Evolutionary conservation across 1,140 invertebrate genomes (phyloP), one percentile per base, ranked within the genome.

Genomic region (Chironomus tepperi): DNA sequence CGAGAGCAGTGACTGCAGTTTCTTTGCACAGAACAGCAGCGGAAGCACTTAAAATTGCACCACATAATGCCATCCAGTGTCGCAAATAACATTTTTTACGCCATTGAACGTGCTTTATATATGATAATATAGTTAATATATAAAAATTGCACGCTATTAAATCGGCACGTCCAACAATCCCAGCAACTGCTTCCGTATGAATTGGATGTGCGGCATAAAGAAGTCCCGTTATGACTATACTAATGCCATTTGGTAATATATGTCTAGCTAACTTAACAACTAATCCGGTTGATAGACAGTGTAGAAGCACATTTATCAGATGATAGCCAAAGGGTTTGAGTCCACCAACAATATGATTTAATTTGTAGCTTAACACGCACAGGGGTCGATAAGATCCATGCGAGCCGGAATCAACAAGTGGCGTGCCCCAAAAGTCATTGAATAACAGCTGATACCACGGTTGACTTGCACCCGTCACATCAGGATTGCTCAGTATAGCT

Each of bases 171-270:
- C 97, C 97, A 10, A 98, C 96, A 72, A 98, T 89, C n/a, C 95
- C 95, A 10, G 96, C 94, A 7, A 98, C 96, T 0, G 96, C 94
- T 84, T 98, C 97, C 42, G 93, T 94, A 83, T 99, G 97, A 77
- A 99, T 90, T 16, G 97, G 97, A 85, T 98, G 97, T 0, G 93
- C 90, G 57, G 97, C 95, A 84, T 98, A 99, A 24, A 96, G 85
- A 1, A 97, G 82, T 1, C 95, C 93, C 0, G 95, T 89, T 16
- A 95, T 85, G 73, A 90, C 87, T 12, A 91, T 87, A 8, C 90
- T 87, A 79, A 90, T 84, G 78, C 85, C 86, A 75, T 85, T 86
- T 73, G 89, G 86, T 47, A 91, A 82, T 12, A 91, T 81, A 47
- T 87, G 86, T 73, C 88, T 84, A 9, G 90, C 90, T 15, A 91